Evolutionary conservation across 1,140 invertebrate species (phyloP).

Genomic region (Drosophila baimaii): DNA sequence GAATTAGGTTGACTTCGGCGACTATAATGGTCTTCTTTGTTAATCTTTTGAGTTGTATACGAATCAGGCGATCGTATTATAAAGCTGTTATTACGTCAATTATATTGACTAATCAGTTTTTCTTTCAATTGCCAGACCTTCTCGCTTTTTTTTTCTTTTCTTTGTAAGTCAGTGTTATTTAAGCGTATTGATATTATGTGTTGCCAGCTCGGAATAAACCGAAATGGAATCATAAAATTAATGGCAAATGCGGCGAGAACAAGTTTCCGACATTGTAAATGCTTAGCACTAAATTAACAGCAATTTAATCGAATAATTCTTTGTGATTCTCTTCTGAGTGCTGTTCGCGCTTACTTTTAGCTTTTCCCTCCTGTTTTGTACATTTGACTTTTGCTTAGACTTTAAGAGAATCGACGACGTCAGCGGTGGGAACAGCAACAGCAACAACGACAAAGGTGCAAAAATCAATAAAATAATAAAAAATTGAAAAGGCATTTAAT

Average conservation of each 20-base stretch:
- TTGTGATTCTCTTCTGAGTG: slow-evolving; percentile 29
- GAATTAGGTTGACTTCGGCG: neutral
- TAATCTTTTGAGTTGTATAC: neutral
- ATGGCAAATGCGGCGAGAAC: slow-evolving; percentile 59
- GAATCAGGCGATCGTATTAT: no score
- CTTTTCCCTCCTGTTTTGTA: slow-evolving; percentile 18
- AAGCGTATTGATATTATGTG: slow-evolving; percentile 35
- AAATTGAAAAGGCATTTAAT: slow-evolving; percentile 74
- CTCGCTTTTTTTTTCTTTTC: neutral
- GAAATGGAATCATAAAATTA: slow-evolving; percentile 48
- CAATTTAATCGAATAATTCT: slow-evolving; percentile 70
- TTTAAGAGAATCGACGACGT: slow-evolving; percentile 28
- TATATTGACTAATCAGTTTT: neutral
- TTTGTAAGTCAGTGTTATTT: slow-evolving; percentile 23
- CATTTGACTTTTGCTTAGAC: slow-evolving; percentile 22
- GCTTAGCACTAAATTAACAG: slow-evolving; percentile 77
- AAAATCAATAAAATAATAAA: slow-evolving; percentile 78
- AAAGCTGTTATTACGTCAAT: no score
- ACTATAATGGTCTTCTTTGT: neutral
- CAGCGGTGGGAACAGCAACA: slow-evolving; percentile 10
- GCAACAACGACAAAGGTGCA: slow-evolving; percentile 30
- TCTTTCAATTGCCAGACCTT: neutral
- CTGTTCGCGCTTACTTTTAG: slow-evolving; percentile 27
- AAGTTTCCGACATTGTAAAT: slow-evolving; percentile 76
- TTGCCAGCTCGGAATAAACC: slow-evolving; percentile 47